phyloP scores from a whole-genome alignment of 2,888 invertebrate species.

The Synergus itoensis region DNA sequence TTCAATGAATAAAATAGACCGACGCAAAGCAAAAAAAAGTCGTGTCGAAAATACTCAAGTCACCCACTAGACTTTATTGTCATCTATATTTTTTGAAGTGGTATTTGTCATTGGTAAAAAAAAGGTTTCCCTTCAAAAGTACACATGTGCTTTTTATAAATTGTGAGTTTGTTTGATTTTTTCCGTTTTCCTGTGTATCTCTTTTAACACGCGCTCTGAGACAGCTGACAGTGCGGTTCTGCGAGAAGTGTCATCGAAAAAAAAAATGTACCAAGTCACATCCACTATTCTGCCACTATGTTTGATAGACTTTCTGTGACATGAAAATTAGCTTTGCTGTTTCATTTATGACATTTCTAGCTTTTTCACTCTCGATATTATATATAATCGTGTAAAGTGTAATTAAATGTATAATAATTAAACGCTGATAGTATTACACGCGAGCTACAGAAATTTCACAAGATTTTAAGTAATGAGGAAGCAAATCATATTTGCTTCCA shows the following conservation, averaged over 20 bases:
- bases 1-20: not conserved
- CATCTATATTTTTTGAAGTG: not conserved
- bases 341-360: not conserved
- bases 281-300: not conserved
- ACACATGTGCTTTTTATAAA: conserved; percentile 17
- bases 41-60: not conserved
- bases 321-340: not conserved
- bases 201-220: not conserved
- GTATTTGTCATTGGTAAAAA: conserved; percentile 2
- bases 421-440: too few relatives aligned
- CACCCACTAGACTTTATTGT: not conserved
- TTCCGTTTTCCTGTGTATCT: not conserved
- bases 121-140: not conserved
- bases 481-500: too few relatives aligned
- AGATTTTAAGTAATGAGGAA: too few relatives aligned
- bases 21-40: not conserved
- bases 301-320: not conserved
- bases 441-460: too few relatives aligned
- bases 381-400: not conserved
- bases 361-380: not conserved
- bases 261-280: not conserved
- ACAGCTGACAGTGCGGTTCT: conserved; percentile 21
- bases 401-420: not conserved
- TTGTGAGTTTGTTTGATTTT: conserved; percentile 15
- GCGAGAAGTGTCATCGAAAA: not conserved